Base-by-base conservation (phyloP, 2,888 invertebrate species). In the Papilio elwesi region DNA sequence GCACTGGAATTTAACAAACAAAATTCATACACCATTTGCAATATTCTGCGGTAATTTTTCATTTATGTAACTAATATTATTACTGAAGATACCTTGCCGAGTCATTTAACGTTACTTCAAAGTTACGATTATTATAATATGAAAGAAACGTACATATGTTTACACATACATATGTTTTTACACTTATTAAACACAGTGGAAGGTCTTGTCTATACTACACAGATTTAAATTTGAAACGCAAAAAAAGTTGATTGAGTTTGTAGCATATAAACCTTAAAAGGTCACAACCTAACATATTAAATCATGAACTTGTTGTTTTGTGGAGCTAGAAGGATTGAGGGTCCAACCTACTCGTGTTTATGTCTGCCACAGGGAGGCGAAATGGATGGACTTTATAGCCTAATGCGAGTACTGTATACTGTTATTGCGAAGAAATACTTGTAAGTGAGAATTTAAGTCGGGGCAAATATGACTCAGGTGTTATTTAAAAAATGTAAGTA, bases 271-370 rank as follows among this genome's bases (percentile, higher is more conserved):
- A 57, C 57, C 57, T 36, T 13, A 8, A 26, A 55, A 57, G 36
- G 36, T 36, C 57, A 36, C 36, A 57, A 57, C 13, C 12, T 36
- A 59, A 38, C 38, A 13, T 57, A 38, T 57, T 13, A 38, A 57
- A 57, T 59, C 43, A 38, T 59, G 38, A 38, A 36, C 36, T 57
- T 57, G 57, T 59, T 59, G 59, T 59, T 59, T 59, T 59, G 59
- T 59, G 38, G 59, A 59, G n/a, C 36, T 59, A 38, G 38, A 36
- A 36, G 57, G 57, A 57, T 36, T 36, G 36, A 59, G 59, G 59
- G 4, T 55, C 16, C 16, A 55, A 26, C 57, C 57, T 57, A 57
- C 26, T 26, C 57, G 36, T 57, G 57, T 57, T 57, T 57, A 57
- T 57, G n/a, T 59, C 38, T 38, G 59, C n/a, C 38, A 38, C 59